Percentiles rank a stretch among this genome's conserved stretches.
Conservation (phyloP, 2,888 invertebrate species). For the Agonopterix arenella region DNA sequence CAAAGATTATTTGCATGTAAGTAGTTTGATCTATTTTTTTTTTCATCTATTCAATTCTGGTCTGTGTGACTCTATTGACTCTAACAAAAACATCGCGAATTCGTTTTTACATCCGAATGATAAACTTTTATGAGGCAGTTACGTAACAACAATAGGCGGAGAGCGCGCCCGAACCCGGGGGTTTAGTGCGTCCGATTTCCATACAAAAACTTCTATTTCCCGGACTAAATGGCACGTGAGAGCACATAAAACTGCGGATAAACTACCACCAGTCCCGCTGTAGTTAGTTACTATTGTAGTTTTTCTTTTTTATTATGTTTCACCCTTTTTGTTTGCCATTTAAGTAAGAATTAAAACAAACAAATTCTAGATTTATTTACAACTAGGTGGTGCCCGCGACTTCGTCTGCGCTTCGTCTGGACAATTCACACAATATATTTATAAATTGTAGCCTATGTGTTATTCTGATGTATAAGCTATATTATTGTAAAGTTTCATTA, state of each 20-base stretch:
- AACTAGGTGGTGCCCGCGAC: too few relatives aligned
- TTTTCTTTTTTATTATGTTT: conserved; percentile 40
- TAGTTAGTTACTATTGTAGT: conserved; percentile 16
- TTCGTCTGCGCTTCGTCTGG: too few relatives aligned
- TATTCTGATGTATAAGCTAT: too few relatives aligned
- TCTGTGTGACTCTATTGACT: conserved; percentile 5
- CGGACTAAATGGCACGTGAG: conserved; percentile 73
- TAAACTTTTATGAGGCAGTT: conserved; percentile 69
- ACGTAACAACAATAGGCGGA: conserved; percentile 62
- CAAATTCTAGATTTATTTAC: not conserved
- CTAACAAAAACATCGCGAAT: conserved; percentile 36
- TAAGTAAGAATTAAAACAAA: not conserved
- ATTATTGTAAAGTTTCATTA: too few relatives aligned
- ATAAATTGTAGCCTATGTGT: too few relatives aligned
- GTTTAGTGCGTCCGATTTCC: conserved; percentile 73
- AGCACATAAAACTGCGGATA: conserved; percentile 69
- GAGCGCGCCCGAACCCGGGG: conserved; percentile 44
- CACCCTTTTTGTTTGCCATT: conserved; percentile 23
- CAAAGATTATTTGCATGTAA: too few relatives aligned
- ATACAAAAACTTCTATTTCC: conserved; percentile 77
- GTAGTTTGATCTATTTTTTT: not conserved
- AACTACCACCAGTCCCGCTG: conserved; percentile 50
- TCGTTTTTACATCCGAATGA: conserved; percentile 52
- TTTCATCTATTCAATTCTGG: not conserved
- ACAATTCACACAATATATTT: too few relatives aligned